These are phyloP conservation scores for Paramormyrops hopkinsi DNA, from an alignment of 2,797 vertebrate genomes.

Conservation along the genomic window DNA sequence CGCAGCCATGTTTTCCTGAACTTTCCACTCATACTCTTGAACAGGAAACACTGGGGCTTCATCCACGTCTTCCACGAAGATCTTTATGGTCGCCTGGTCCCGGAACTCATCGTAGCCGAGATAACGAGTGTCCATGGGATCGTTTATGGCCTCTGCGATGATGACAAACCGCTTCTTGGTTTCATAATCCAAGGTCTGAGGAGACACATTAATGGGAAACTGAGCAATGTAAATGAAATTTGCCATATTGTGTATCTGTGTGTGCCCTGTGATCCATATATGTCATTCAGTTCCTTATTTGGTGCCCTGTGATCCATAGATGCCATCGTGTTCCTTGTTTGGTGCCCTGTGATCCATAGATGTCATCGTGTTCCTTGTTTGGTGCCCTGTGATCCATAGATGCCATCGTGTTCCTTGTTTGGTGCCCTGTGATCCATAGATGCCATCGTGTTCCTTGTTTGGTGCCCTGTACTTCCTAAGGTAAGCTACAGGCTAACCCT, in stretches of 20 bases:
- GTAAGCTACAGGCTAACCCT: not conserved
- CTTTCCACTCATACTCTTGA: conserved; percentile 68
- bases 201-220: not conserved
- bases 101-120: conserved; percentile 55
- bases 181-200: conserved; percentile 82
- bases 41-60: conserved; percentile 79
- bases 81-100: conserved; percentile 73
- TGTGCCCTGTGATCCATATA: not conserved
- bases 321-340: not conserved
- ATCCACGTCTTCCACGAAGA: conserved; percentile 77
- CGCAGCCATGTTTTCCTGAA: conserved; percentile 61
- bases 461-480: not conserved
- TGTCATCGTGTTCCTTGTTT: not conserved
- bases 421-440: not conserved
- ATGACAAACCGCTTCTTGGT: conserved; percentile 66
- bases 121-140: conserved; percentile 63
- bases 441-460: not conserved
- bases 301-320: not conserved
- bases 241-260: not conserved
- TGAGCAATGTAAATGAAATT: not conserved
- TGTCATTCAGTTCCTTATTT: not conserved
- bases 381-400: not conserved
- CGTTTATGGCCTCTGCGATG: conserved; percentile 70
- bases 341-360: not conserved
- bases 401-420: not conserved